Percentiles rank a stretch among this genome's conserved stretches.
phyloP scores from a whole-genome alignment of 2,113 vertebrate genomes.

The Seriola dumerili region DNA sequence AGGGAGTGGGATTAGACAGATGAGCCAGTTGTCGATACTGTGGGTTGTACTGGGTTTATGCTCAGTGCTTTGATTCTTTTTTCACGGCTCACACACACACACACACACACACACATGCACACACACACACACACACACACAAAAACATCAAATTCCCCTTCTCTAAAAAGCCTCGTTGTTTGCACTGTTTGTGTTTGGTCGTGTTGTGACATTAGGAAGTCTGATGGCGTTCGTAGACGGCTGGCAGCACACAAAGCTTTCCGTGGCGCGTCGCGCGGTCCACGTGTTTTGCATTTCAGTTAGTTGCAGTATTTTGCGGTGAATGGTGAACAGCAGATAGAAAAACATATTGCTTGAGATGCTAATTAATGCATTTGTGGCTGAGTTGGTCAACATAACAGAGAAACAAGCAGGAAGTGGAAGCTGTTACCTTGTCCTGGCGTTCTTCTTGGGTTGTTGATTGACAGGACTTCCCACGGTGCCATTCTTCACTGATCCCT shows the following conservation, averaged over 20 bases:
- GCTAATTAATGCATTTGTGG: slow-evolving; percentile 41
- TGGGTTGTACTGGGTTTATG: slow-evolving; percentile 33
- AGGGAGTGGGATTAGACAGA: slow-evolving; percentile 70
- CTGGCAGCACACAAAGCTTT: slow-evolving; percentile 31
- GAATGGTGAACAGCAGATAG: slow-evolving; percentile 1
- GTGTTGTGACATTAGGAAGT: slow-evolving; percentile 36
- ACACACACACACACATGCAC: background rate
- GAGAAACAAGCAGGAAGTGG: slow-evolving; percentile 14
- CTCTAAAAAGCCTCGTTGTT: slow-evolving; percentile 16
- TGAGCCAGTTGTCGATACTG: slow-evolving; percentile 61
- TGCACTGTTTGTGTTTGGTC: slow-evolving; percentile 2
- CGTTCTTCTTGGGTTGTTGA: slow-evolving; percentile 99
- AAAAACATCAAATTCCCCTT: slow-evolving; percentile 13
- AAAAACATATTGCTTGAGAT: slow-evolving; percentile 30
- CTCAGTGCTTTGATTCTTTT: slow-evolving; percentile 31
- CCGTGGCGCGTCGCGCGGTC: background rate
- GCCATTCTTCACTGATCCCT: slow-evolving; percentile 95
- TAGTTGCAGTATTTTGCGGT: slow-evolving; percentile 7
- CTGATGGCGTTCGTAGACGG: slow-evolving; percentile 5
- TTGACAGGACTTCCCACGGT: slow-evolving; percentile 97
- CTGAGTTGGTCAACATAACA: slow-evolving; percentile 15
- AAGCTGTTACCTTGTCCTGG: slow-evolving; percentile 92
- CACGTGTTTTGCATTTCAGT: slow-evolving; percentile 41
- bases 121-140: background rate
- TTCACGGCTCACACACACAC: slow-evolving; percentile 31